Conservation (phyloP, 2,113 vertebrate species). For the Oreotrochilus melanogaster region DNA sequence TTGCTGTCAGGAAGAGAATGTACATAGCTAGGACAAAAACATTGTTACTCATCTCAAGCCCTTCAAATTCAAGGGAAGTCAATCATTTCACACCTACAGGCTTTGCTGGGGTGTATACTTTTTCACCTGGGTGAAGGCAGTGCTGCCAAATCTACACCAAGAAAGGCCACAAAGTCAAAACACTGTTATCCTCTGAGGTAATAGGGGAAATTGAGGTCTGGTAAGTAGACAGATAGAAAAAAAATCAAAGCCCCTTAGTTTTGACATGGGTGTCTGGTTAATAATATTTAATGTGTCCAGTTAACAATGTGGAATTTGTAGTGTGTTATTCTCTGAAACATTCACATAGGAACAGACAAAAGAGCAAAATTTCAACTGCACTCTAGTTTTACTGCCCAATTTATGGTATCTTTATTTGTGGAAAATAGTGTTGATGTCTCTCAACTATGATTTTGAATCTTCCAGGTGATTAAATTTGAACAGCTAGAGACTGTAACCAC, state of each 20-base stretch:
- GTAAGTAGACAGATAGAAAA: neutral
- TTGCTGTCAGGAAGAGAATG: neutral
- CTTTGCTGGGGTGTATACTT: accelerated
- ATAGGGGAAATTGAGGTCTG: neutral
- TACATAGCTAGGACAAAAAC: neutral
- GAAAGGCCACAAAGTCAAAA: neutral
- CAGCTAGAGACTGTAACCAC: neutral
- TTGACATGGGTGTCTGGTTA: neutral
- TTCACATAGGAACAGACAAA: neutral
- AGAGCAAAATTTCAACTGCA: neutral
- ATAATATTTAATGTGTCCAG: neutral
- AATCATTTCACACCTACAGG: neutral
- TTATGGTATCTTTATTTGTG: neutral
- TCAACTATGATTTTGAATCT: neutral
- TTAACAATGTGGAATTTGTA: neutral
- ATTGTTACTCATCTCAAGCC: neutral
- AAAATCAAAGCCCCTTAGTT: neutral
- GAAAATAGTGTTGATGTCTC: neutral
- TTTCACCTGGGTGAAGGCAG: neutral
- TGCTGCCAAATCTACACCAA: neutral
- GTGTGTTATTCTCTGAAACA: neutral
- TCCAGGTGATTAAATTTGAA: neutral
- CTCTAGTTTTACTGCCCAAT: neutral
- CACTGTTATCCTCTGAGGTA: neutral
- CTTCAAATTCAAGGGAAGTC: neutral